Evolutionary conservation across 2,797 vertebrate genomes (phyloP), one percentile per base, ranked within the genome.

Genomic region (Lithobates pipiens): DNA sequence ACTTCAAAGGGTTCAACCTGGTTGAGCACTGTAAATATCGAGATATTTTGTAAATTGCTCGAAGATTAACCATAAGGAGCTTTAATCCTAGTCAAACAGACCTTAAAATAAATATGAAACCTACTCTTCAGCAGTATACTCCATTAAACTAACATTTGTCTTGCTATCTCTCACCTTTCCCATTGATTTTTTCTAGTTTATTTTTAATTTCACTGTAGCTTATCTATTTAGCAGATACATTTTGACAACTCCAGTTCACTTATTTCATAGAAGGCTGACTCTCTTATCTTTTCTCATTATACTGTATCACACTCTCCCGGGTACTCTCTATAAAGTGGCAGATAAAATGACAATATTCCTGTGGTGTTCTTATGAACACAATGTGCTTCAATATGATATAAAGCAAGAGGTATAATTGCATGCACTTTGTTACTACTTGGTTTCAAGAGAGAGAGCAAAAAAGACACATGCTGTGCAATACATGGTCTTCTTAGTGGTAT

Each of bases 241-340:
- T 79, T 25, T 69, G 65, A 69, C 69, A 69, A 69, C 77, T 78
- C 2, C 27, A 69, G 39, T 39, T 23, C 67, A 29, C 65, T 69
- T 79, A 69, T 79, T 79, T 79, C 63, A 79, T 69, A 79, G 36
- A 10, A 79, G 77, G 25, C 77, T 79, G 77, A 16, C 16, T 50
- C 25, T 69, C 39, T 79, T 69, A 79, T 79, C 63, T 44, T 25
- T 44, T 67, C 77, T 79, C 77, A 68, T 79, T 79, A 79, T 69
- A 42, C 36, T 69, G n/a, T 42, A 44, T 68, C 63, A 79, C 77
- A 42, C 61, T 68, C 61, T 79, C 63, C 57, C 77, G 69, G 65
- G 77, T 68, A 42, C 65, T 69, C 9, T 42, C 44, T 77, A 77
- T 77, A 65, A 42, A 10, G 29, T 9, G 27, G 36, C 46, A 69